Percentiles rank a stretch among this genome's conserved stretches.
Conservation (phyloP, 2,888 invertebrate genomes). For the Meloe dianella region DNA sequence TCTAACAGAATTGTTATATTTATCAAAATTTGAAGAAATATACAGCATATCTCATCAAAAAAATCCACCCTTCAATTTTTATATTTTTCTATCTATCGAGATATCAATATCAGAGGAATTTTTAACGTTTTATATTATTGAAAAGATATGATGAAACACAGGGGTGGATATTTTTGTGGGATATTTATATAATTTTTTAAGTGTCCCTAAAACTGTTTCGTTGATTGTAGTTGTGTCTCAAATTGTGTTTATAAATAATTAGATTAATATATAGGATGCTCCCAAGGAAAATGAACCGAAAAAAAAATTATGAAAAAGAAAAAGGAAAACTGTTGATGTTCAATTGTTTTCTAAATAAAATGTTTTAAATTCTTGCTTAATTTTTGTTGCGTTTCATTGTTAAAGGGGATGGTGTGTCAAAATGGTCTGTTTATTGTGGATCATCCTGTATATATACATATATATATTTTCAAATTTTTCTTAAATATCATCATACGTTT, state of each 20-base stretch:
- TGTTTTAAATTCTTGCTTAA: conserved; percentile 7
- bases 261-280: conserved; percentile 8
- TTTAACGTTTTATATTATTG: too few species aligned
- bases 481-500: neutral
- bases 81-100: neutral
- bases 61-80: neutral
- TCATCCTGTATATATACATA: conserved; percentile 14
- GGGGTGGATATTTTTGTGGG: neutral
- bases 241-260: neutral
- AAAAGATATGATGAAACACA: neutral
- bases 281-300: neutral
- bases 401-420: conserved; percentile 16
- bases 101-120: too few species aligned
- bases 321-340: conserved; percentile 12
- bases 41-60: neutral
- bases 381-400: conserved; percentile 1
- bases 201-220: conserved; percentile 1
- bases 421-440: conserved; percentile 12
- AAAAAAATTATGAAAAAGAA: neutral
- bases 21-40: neutral
- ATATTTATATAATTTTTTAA: neutral
- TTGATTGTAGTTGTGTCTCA: conserved; percentile 7
- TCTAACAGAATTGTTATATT: conserved; percentile 3
- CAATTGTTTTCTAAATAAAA: conserved; percentile 17
- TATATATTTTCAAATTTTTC: neutral